These are phyloP conservation scores for Chelon auratus DNA, from an alignment of 2,797 vertebrate genomes.

Conservation along the genomic window DNA sequence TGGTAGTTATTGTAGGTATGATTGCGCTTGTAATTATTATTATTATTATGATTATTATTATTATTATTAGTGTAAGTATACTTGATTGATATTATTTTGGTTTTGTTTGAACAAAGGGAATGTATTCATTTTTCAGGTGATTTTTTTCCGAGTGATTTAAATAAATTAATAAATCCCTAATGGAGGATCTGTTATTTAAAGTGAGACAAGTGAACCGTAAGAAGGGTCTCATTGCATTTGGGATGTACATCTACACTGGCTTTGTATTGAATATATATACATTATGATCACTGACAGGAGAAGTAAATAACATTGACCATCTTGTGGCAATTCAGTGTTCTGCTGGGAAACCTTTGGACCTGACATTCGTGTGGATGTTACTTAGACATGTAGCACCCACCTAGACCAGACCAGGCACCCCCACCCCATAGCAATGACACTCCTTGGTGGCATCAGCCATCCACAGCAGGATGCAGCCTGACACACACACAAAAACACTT, in stretches of 20 bases:
- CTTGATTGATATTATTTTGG: slow-evolving; percentile 78
- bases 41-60: slow-evolving; percentile 81
- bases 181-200: slow-evolving; percentile 40
- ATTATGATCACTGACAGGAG: no score
- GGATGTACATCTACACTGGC: background rate
- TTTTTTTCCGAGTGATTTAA: slow-evolving; percentile 82
- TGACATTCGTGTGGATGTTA: no score
- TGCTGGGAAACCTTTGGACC: no score
- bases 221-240: no score
- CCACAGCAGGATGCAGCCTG: no score
- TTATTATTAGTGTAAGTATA: slow-evolving; percentile 77
- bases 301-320: no score
- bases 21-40: slow-evolving; percentile 80
- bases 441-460: no score
- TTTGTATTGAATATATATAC: background rate
- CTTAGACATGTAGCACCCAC: no score
- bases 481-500: no score
- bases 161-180: slow-evolving; percentile 80
- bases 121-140: slow-evolving; percentile 83
- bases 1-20: slow-evolving; percentile 81
- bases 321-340: no score
- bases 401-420: no score
- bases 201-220: background rate
- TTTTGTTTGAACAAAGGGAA: slow-evolving; percentile 83
- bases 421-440: no score